Percentiles rank a stretch among this genome's conserved stretches.
These are phyloP conservation scores for Hucho hucho DNA, from an alignment of 2,113 vertebrate species.

Conservation along the genomic window DNA sequence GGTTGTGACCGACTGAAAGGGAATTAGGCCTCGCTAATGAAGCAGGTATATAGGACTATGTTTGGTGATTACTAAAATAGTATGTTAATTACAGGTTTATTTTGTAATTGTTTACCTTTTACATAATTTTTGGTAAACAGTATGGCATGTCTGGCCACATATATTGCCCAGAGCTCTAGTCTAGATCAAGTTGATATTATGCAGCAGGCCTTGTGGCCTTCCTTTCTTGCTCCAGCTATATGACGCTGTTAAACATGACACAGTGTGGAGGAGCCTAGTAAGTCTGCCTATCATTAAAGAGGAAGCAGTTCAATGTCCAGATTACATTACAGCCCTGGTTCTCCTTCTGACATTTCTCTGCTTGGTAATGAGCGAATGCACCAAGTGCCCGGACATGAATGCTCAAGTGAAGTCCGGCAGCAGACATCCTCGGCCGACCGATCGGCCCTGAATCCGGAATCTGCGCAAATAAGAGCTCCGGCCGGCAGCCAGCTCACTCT, in stretches of 20 bases:
- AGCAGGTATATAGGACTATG: too few species aligned
- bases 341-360: conserved; percentile 73
- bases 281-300: conserved; percentile 72
- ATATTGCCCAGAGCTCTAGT: too few species aligned
- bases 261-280: conserved; percentile 57
- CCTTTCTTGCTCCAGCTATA: not conserved
- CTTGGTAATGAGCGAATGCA: conserved; percentile 64
- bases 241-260: conserved; percentile 42
- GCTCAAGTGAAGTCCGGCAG: conserved; percentile 73
- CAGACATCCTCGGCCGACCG: conserved; percentile 63
- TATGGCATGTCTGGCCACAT: too few species aligned
- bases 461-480: conserved; percentile 59
- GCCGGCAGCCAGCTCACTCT: conserved; percentile 33
- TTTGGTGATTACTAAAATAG: not conserved
- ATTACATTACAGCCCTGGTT: conserved; percentile 75
- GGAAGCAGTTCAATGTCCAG: conserved; percentile 74
- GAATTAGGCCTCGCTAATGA: too few species aligned
- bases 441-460: conserved; percentile 64
- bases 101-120: too few species aligned
- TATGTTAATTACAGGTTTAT: too few species aligned
- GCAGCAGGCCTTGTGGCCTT: conserved; percentile 8
- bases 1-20: too few species aligned
- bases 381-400: conserved; percentile 68
- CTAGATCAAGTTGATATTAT: conserved; percentile 28
- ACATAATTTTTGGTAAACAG: too few species aligned